Percentiles rank a stretch among this genome's conserved stretches.
phyloP scores from a whole-genome alignment of 2,113 vertebrate genomes.

The Glaucomys volans region DNA sequence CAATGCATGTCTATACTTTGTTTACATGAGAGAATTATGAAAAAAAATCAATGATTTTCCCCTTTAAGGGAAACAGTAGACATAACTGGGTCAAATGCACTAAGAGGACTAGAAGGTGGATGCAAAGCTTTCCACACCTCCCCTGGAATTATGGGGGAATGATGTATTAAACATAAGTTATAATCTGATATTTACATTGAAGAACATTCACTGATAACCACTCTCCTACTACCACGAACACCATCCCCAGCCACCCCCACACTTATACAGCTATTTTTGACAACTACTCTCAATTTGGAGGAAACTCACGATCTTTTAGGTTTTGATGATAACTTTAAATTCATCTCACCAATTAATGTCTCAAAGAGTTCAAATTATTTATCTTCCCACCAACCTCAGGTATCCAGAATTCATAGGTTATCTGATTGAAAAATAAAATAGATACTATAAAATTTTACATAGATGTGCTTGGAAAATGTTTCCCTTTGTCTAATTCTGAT shows the following conservation, averaged over 20 bases:
- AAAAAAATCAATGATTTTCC: neutral
- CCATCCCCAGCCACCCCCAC: too few relatives aligned
- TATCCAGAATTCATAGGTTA: neutral
- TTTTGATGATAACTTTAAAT: neutral
- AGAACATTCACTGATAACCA: neutral
- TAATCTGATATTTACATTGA: neutral
- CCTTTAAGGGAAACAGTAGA: neutral
- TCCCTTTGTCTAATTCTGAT: neutral
- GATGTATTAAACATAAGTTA: neutral
- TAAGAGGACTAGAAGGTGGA: neutral
- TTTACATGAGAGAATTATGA: neutral
- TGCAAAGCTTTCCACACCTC: rapidly evolving
- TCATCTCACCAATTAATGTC: neutral
- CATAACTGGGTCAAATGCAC: neutral
- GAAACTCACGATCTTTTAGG: neutral
- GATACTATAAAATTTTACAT: neutral
- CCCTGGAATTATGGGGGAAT: neutral
- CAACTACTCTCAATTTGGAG: neutral
- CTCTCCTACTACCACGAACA: rapidly evolving
- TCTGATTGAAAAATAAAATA: neutral
- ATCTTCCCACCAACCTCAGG: neutral
- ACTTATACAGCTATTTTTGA: neutral
- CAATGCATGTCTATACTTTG: neutral
- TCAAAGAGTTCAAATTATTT: neutral
- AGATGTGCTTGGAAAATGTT: neutral